Evolutionary conservation across 2,113 vertebrate genomes (phyloP).

Genomic region (Carassius auratus): DNA sequence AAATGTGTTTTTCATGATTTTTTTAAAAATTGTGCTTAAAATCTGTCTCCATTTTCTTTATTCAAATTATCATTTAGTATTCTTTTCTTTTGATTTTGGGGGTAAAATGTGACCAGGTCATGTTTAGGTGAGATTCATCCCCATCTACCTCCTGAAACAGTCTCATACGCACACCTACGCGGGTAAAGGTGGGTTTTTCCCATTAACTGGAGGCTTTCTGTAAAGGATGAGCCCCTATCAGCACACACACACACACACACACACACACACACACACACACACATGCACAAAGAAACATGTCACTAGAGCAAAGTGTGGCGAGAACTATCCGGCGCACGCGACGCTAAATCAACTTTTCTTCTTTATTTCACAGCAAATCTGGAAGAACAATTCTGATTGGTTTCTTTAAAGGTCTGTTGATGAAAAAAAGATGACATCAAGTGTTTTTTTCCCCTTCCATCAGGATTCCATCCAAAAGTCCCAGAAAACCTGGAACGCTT

Average conservation of each 20-base stretch:
- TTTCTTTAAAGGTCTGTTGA: conserved; percentile 66
- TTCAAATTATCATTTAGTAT: not conserved
- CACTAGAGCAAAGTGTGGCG: conserved; percentile 44
- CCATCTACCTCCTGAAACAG: conserved; percentile 41
- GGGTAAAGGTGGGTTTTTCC: conserved; percentile 48
- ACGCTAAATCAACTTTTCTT: conserved; percentile 60
- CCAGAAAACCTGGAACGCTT: conserved; percentile 66
- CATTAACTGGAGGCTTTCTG: conserved; percentile 40
- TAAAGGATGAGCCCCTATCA: conserved; percentile 35
- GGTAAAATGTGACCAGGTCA: not conserved
- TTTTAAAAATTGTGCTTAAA: no score
- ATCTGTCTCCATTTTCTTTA: not conserved
- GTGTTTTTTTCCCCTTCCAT: conserved; percentile 52
- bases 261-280: not conserved
- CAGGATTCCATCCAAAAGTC: conserved; percentile 55
- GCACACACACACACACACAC: not conserved
- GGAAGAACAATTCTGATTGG: conserved; percentile 69
- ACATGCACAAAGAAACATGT: conserved; percentile 1
- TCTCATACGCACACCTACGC: conserved; percentile 44
- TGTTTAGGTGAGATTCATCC: not conserved
- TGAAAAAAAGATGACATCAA: conserved; percentile 74
- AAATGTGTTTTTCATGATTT: not conserved
- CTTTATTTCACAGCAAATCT: conserved; percentile 62
- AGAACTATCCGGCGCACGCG: conserved; percentile 48
- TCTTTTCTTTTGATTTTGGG: not conserved